Conservation (phyloP, 2,113 vertebrate genomes). For the Chionodraco myersi region DNA sequence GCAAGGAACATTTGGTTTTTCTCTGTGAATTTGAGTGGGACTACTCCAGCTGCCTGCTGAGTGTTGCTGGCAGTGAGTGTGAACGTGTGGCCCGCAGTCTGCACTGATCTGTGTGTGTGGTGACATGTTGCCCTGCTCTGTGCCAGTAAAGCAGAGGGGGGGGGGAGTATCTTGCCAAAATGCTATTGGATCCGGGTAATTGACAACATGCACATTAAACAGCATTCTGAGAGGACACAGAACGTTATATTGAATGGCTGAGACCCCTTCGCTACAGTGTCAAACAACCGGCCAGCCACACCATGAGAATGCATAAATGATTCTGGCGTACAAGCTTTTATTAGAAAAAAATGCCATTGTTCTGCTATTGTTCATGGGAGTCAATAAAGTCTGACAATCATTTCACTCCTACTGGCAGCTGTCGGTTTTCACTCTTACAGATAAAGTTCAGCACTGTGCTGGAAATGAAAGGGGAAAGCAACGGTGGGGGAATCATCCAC, state of each 20-base stretch:
- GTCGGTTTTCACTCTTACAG: constrained; percentile 50
- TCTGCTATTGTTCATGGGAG: constrained; percentile 47
- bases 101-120: constrained; percentile 32
- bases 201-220: constrained; percentile 30
- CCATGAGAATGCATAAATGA: constrained; percentile 21
- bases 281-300: constrained; percentile 27
- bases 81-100: constrained; percentile 21
- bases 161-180: constrained; percentile 46
- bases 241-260: constrained; percentile 12
- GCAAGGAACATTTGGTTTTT: not conserved
- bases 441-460: constrained; percentile 49
- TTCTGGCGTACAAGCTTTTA: constrained; percentile 12
- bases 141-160: constrained; percentile 36
- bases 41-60: constrained; percentile 15
- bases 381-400: constrained; percentile 60
- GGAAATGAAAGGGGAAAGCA: constrained; percentile 5
- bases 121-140: constrained; percentile 29
- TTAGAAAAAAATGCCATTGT: constrained; percentile 46
- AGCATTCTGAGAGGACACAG: constrained; percentile 31
- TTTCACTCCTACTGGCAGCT: constrained; percentile 62
- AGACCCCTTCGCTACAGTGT: constrained; percentile 15
- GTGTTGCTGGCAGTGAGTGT: constrained; percentile 19
- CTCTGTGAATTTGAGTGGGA: not conserved
- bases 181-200: constrained; percentile 18
- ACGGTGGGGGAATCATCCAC: constrained; percentile 2